Base-by-base conservation (phyloP, 2,113 vertebrate species). In the Entosphenus tridentatus region DNA sequence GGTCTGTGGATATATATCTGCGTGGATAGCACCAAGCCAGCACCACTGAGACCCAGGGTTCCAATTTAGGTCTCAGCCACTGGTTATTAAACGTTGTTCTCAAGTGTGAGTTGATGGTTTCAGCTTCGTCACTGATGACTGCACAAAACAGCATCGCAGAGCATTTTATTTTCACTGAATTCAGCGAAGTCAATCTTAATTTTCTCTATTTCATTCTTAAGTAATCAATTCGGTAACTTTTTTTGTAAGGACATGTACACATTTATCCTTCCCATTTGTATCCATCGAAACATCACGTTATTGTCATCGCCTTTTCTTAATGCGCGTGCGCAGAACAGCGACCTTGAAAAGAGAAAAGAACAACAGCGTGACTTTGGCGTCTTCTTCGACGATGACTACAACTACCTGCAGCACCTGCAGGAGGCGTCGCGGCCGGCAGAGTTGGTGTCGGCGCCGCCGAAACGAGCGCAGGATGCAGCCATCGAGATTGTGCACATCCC, bases 331-430 rank as follows among this genome's bases (percentile, higher is more conserved):
- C 59, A 65, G 83, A 81, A 2, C 55, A 3, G 70, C 57, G 10
- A 3, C 57, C 16, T 9, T 6, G 89, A 91, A 68, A 79, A 79
- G 77, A 80, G 85, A 12, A 83, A 65, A 11, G 83, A 83, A 57
- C 86, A 90, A 68, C 88, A 96, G 77, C 80, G 87, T 71, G 76
- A 87, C 2, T 96, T 83, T 8, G 92, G 93, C 0, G 84, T 97
- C 14, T 98, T 97, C 77, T 98, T 89, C 57, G 93, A 98, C 54
- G 93, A 98, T 12, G 84, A 92, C 72, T 98, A 98, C 57, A 74
- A 98, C 77, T 98, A 98, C 77, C 78, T 98, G 73, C 93, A 98
- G 76, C 93, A 98, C 76, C 83, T 98, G 69, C 91, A 81, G 77
- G 88, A 95, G 73, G 72, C 82, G 0, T 74, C 79, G 0, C 78